Conservation (phyloP, 2,113 vertebrate species). For the Pituophis catenifer region DNA sequence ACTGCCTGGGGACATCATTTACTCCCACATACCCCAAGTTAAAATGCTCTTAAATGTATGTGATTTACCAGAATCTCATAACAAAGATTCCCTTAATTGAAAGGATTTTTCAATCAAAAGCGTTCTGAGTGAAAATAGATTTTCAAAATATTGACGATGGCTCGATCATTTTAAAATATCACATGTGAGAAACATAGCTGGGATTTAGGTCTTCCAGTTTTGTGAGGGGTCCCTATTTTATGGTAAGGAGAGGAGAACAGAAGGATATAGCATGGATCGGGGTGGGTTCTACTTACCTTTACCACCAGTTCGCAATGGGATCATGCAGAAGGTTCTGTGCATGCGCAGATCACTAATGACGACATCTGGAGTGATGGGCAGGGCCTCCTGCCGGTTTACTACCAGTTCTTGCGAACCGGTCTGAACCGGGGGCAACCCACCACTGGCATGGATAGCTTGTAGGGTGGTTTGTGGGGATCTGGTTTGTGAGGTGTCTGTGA, state of each 20-base stretch:
- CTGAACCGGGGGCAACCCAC: too few relatives aligned
- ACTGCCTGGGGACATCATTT: conserved; percentile 20
- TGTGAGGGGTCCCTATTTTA: neutral
- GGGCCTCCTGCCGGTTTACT: too few relatives aligned
- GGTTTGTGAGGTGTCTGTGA: neutral
- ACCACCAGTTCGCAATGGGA: too few relatives aligned
- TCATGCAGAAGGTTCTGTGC: too few relatives aligned
- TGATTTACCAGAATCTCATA: conserved; percentile 64
- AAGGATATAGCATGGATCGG: neutral
- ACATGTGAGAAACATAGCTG: conserved; percentile 16
- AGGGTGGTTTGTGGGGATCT: neutral
- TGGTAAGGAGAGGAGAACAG: neutral
- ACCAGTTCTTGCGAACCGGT: too few relatives aligned
- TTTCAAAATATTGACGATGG: conserved; percentile 70
- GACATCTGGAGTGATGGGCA: too few relatives aligned
- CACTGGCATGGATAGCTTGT: neutral
- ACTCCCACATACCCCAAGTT: conserved; percentile 40
- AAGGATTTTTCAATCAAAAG: conserved; percentile 69
- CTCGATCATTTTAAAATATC: conserved; percentile 69
- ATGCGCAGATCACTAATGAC: too few relatives aligned
- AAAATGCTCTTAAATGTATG: conserved; percentile 59
- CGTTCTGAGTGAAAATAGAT: conserved; percentile 57
- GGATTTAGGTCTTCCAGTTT: neutral
- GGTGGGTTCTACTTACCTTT: too few relatives aligned
- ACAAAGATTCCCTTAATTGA: conserved; percentile 66